Evolutionary conservation across 2,888 invertebrate species (phyloP), one percentile per base, ranked within the genome.

Genomic region (Drosophila eohydei): DNA sequence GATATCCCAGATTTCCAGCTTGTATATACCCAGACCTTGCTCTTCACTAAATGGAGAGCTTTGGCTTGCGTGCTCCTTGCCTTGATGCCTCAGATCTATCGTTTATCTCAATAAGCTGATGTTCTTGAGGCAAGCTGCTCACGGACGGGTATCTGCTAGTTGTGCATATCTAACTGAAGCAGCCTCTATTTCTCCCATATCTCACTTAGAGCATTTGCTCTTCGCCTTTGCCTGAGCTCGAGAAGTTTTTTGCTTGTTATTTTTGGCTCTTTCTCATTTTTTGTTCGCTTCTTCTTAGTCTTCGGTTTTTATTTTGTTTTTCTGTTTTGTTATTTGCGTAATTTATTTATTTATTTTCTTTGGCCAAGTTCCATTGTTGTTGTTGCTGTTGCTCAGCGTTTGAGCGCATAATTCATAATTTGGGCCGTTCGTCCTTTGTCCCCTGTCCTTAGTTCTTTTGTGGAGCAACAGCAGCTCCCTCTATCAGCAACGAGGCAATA

Each of bases 331-430:
- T 74, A 69, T 75, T 72, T 75, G 64, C 72, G 70, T 82, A 88
- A 88, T 84, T 84, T 76, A 89, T 89, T 78, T 77, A 83, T 84
- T 76, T 83, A 76, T 76, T 81, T 73, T 68, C 61, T 55, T 36
- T 50, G 63, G 48, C 38, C 69, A 56, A 71, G 69, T 80, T 64
- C 40, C 46, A 72, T 28, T 62, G 40, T 43, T 48, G 32, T 63
- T 63, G n/a, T 74, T 66, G 67, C 48, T 81, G 46, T 61, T 41
- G 66, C 52, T 38, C 38, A 40, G 56, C 51, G 67, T 68, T 62
- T 67, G 65, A 77, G 80, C 80, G 74, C 76, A 79, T 81, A 81
- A 88, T 86, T 84, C 84, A 83, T 83, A 86, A 88, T 85, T 88
- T 83, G 73, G 69, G 57, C 52, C 46, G 52, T 60, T 21, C 52